Conservation (phyloP, 2,888 invertebrate genomes). For the Scelioninae gen. 2 region DNA sequence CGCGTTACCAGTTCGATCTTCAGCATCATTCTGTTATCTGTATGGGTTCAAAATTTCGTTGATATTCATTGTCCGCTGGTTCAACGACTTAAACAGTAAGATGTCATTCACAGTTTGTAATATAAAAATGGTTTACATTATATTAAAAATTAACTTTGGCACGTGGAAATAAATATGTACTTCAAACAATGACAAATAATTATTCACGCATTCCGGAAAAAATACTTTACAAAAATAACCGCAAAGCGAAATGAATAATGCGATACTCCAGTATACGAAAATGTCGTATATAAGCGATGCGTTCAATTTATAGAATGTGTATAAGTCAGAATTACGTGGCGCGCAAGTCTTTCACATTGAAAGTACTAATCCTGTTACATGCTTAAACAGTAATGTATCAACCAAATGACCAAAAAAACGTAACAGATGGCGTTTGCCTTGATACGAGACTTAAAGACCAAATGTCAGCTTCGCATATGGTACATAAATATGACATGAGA, state of each 20-base stretch:
- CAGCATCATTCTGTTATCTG: slow-evolving; percentile 26
- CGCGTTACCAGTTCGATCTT: slow-evolving; percentile 28
- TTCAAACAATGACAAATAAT: slow-evolving; percentile 20
- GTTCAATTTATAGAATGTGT: slow-evolving; percentile 41
- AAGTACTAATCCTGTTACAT: slow-evolving; percentile 46
- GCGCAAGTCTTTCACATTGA: slow-evolving; percentile 45
- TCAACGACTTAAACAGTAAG: slow-evolving; percentile 23
- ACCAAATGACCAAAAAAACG: slow-evolving; percentile 21
- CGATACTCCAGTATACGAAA: slow-evolving; percentile 26
- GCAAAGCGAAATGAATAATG: slow-evolving; percentile 46
- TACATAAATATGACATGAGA: slow-evolving; percentile 23
- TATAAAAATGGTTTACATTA: slow-evolving; percentile 27
- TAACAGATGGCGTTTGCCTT: slow-evolving; percentile 36
- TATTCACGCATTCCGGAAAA: slow-evolving; percentile 29
- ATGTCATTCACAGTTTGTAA: slow-evolving; percentile 12
- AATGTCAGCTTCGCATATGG: slow-evolving; percentile 2
- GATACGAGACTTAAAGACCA: slow-evolving; percentile 48
- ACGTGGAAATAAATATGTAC: slow-evolving; percentile 54
- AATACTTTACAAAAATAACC: slow-evolving; percentile 21
- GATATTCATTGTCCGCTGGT: slow-evolving; percentile 19
- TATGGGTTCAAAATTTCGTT: slow-evolving; percentile 2
- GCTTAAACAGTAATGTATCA: slow-evolving; percentile 43
- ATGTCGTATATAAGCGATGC: slow-evolving; percentile 17
- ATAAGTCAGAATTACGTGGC: slow-evolving; percentile 46
- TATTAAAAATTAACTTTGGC: slow-evolving; percentile 57